Base-by-base conservation (phyloP, 1,140 invertebrate genomes). In the Nymphalis io region DNA sequence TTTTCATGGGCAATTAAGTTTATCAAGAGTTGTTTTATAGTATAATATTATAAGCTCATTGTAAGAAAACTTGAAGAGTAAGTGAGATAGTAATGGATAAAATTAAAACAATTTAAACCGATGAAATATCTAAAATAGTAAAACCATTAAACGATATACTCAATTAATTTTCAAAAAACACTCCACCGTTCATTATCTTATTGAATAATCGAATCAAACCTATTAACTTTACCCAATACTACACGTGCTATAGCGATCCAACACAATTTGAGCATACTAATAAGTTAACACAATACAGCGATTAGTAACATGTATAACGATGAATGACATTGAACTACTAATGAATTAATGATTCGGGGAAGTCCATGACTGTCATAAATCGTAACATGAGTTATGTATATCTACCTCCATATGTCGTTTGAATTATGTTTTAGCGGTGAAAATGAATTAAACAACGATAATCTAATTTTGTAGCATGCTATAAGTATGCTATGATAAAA, bases 281-380 rank as follows among this genome's bases (percentile, higher is more conserved):
- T 63, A 18, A 39, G 27, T 39, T 39, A 33, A 51, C 12, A 53
- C 60, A 39, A 62, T 62, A 53, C 38, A 38, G 27, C 60, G 60
- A 51, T 39, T 53, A 53, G n/a, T 16, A 51, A 51, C 16, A n/a
- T 55, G 51, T 63, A 51, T 20, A 33, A 23, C 13, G 21, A 55
- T 55, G 21, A 33, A 38, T 51, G 46, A 63, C 46, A 63, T 63
- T 40, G 60, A 63, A 63, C 44, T 60, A 18, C 13, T 8, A 39
- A 63, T 46, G 40, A 40, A 38, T 20, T 8, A 53, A 63, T 46
- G 21, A 44, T 53, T 63, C 48, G 60, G 48, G 23, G 46, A 63
- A 63, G 16, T 63, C 58, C 39, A 18, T 44, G 16, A 60, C 4
- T 20, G n/a, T 40, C 39, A 21, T 44, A n/a, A n/a, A n/a, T n/a